phyloP scores from a whole-genome alignment of 2,888 invertebrate genomes.

The Tachystola acroxantha region DNA sequence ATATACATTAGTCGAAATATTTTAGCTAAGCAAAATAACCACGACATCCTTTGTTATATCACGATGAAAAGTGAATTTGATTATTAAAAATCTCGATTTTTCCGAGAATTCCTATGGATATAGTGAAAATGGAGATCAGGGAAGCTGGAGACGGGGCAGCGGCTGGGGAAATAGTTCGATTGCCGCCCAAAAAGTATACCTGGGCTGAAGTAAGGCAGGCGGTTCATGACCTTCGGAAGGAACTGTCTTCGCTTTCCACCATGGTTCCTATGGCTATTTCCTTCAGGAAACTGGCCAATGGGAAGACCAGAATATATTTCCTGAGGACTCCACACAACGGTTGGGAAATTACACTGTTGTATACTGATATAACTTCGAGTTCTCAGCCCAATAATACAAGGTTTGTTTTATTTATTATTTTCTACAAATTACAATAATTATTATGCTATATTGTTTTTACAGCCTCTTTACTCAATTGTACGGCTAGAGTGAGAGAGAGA shows the following conservation, averaged over 20 bases:
- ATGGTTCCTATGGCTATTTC: constrained; percentile 91
- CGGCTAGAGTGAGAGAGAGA: no score
- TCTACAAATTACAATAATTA: no score
- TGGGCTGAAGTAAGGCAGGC: constrained; percentile 90
- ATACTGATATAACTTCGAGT: constrained; percentile 87
- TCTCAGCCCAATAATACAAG: constrained; percentile 73
- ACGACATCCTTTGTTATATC: constrained; percentile 31
- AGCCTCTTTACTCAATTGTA: no score
- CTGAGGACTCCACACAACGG: constrained; percentile 91
- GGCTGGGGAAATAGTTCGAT: constrained; percentile 51
- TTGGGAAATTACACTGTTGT: constrained; percentile 93
- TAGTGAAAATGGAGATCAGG: constrained; percentile 63
- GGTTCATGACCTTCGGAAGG: constrained; percentile 88
- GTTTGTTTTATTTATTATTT: constrained; percentile 25
- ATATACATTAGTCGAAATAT: constrained; percentile 35
- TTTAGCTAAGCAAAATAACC: constrained; percentile 15
- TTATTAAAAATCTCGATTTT: constrained; percentile 23
- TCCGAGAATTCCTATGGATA: constrained; percentile 36
- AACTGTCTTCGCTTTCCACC: constrained; percentile 86
- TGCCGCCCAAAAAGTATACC: constrained; percentile 69
- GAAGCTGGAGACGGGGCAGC: constrained; percentile 70
- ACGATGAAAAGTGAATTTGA: constrained; percentile 37
- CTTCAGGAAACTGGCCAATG: constrained; percentile 87
- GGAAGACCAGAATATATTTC: constrained; percentile 92
- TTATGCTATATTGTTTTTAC: no score